phyloP scores from a whole-genome alignment of 2,797 vertebrate genomes.

The Acipenser ruthenus region DNA sequence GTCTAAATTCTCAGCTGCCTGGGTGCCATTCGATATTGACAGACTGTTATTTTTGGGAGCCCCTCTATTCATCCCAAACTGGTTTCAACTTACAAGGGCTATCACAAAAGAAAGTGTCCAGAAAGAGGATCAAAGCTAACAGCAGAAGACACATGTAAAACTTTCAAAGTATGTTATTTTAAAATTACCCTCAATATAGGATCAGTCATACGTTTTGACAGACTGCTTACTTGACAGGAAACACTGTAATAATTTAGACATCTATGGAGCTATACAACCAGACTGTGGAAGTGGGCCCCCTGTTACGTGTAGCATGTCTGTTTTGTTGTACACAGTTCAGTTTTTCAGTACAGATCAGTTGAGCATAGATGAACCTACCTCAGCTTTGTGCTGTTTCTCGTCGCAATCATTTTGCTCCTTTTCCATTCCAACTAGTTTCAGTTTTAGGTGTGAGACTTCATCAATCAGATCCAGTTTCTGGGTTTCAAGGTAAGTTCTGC shows the following conservation, averaged over 20 bases:
- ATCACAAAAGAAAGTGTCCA: constrained; percentile 4
- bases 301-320: too few relatives aligned
- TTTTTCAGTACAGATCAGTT: too few relatives aligned
- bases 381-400: constrained; percentile 88
- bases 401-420: constrained; percentile 75
- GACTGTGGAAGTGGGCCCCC: too few relatives aligned
- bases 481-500: constrained; percentile 80
- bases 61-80: constrained; percentile 28
- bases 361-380: constrained; percentile 53
- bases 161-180: too few relatives aligned
- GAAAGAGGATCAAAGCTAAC: neutral
- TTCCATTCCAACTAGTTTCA: constrained; percentile 88
- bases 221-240: too few relatives aligned
- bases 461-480: constrained; percentile 90
- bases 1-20: constrained; percentile 41
- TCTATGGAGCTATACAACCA: too few relatives aligned
- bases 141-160: too few relatives aligned
- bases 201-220: too few relatives aligned
- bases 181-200: too few relatives aligned
- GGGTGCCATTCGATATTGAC: constrained; percentile 25
- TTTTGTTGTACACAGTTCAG: too few relatives aligned
- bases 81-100: constrained; percentile 21
- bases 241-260: too few relatives aligned
- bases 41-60: constrained; percentile 27
- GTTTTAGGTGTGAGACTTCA: constrained; percentile 88